Conservation (phyloP, 2,888 invertebrate species). For the Opisthograptis luteolata region DNA sequence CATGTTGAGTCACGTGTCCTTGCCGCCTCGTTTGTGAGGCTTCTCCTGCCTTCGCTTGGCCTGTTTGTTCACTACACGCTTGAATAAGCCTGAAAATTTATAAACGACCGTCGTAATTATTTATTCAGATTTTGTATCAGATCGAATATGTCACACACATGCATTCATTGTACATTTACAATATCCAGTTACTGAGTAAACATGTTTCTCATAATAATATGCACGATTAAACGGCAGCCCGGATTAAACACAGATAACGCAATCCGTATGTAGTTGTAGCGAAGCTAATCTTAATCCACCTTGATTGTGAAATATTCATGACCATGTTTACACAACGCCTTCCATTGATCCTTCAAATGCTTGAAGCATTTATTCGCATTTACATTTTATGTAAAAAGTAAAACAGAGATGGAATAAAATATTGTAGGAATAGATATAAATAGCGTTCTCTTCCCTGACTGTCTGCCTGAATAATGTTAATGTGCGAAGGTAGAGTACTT, state of each 20-base stretch:
- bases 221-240: background rate
- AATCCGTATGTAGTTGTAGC: slow-evolving; percentile 15
- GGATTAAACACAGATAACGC: slow-evolving; percentile 15
- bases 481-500: no score
- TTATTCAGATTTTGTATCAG: background rate
- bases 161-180: background rate
- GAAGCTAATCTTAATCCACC: slow-evolving; percentile 23
- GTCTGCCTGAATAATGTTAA: no score
- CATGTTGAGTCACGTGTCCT: slow-evolving; percentile 64
- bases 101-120: slow-evolving; percentile 9
- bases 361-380: no score
- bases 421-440: no score
- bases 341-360: no score
- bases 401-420: no score
- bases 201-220: background rate
- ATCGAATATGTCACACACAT: background rate
- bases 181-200: background rate
- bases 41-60: slow-evolving; percentile 41
- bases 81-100: slow-evolving; percentile 35
- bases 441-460: no score
- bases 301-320: slow-evolving; percentile 30
- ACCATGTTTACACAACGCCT: slow-evolving; percentile 12
- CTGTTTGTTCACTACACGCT: slow-evolving; percentile 41
- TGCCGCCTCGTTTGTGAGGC: slow-evolving; percentile 52
- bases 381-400: no score